phyloP scores from a whole-genome alignment of 2,113 vertebrate species.

The Festucalex cinctus region DNA sequence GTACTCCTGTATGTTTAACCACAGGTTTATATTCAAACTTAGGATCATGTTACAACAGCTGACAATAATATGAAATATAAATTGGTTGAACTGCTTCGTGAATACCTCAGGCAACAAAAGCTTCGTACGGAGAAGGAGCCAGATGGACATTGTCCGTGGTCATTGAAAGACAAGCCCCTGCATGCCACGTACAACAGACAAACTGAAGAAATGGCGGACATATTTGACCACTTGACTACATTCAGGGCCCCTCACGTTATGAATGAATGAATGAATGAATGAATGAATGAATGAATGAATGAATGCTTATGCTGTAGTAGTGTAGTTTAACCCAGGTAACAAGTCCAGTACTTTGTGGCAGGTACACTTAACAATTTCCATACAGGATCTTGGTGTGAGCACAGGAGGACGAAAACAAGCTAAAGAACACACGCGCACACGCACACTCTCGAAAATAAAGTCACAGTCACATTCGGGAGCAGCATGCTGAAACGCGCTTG shows the following conservation, averaged over 20 bases:
- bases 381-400: not conserved
- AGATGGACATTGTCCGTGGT: too few relatives aligned
- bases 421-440: too few relatives aligned
- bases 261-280: constrained; percentile 65
- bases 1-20: too few relatives aligned
- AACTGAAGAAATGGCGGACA: too few relatives aligned
- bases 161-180: too few relatives aligned
- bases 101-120: too few relatives aligned
- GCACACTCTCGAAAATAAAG: not conserved
- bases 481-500: constrained; percentile 29
- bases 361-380: constrained; percentile 36
- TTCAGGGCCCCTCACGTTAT: constrained; percentile 73
- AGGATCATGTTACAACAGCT: not conserved
- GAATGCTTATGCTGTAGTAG: constrained; percentile 71
- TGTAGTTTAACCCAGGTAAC: constrained; percentile 65
- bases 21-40: not conserved
- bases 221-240: constrained; percentile 48
- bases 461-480: not conserved
- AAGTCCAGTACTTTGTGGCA: constrained; percentile 74
- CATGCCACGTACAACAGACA: too few relatives aligned
- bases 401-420: too few relatives aligned
- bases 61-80: not conserved
- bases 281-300: constrained; percentile 66
- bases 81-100: too few relatives aligned
- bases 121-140: too few relatives aligned